Evolutionary conservation across 2,113 vertebrate genomes (phyloP).

Genomic region (Thalassoma bifasciatum): DNA sequence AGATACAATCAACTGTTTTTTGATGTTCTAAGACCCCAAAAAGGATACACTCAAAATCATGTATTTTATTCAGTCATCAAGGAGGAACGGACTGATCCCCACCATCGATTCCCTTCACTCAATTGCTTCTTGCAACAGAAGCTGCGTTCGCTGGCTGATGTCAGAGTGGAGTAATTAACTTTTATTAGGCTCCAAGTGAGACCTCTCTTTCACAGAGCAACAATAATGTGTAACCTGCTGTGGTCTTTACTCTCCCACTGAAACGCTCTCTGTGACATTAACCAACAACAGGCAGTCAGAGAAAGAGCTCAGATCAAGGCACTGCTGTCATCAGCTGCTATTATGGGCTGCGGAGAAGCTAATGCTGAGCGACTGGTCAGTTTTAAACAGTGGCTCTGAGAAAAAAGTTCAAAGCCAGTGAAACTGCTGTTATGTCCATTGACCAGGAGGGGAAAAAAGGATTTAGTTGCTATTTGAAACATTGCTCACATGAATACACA

Average conservation of each 20-base stretch:
- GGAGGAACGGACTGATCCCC: slow-evolving; percentile 23
- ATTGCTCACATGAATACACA: no score
- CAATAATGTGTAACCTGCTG: slow-evolving; percentile 69
- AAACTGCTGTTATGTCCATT: slow-evolving; percentile 16
- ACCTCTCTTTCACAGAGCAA: slow-evolving; percentile 73
- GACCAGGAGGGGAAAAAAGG: no score
- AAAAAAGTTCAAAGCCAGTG: slow-evolving; percentile 50
- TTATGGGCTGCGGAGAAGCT: slow-evolving; percentile 48
- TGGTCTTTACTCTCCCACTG: slow-evolving; percentile 68
- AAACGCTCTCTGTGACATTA: slow-evolving; percentile 64
- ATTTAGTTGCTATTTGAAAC: no score
- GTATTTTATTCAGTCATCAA: background rate
- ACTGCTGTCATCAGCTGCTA: slow-evolving; percentile 58
- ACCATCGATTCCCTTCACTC: slow-evolving; percentile 34
- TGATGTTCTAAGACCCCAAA: no score
- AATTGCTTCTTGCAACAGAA: slow-evolving; percentile 43
- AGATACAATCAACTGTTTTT: no score
- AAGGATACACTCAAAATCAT: no score
- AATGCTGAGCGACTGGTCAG: slow-evolving; percentile 44
- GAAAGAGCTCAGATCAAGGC: slow-evolving; percentile 59
- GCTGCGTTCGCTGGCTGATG: slow-evolving; percentile 65
- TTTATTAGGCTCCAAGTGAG: slow-evolving; percentile 81
- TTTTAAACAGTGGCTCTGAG: slow-evolving; percentile 22
- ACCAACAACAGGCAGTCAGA: slow-evolving; percentile 62
- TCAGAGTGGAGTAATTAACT: slow-evolving; percentile 82